Evolutionary conservation across 2,797 vertebrate genomes (phyloP), one percentile per base, ranked within the genome.

Genomic region (Enteromius trimaculatus): DNA sequence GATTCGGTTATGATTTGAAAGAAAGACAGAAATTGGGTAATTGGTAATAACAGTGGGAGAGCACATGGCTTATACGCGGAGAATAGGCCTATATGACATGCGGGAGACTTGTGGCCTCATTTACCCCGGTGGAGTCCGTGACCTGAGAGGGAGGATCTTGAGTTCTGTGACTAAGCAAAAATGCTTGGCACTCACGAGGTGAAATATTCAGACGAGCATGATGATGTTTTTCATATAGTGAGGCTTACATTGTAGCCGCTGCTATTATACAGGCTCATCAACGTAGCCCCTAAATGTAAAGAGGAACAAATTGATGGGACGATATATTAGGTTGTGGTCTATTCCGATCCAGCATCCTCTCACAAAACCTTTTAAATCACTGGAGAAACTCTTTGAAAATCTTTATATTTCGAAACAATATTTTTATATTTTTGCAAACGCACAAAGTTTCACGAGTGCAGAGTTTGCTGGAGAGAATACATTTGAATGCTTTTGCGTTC

Each of bases 1-100:
- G 89, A 91, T 86, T 88, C 74, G 53, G 66, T 89, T 87, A 85
- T 86, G 81, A 83, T 85, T 86, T 84, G 68, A 79, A 81, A 83
- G 42, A 86, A 84, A 51, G 53, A 77, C 68, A 81, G 69, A 87
- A 77, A 82, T 51, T 76, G 66, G 82, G 79, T 77, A 86, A 87
- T 83, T 83, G 77, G 83, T 89, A 85, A 83, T 85, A 77, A 85
- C 86, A 85, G 82, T 88, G 82, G 77, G 58, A 75, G 82, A 69
- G 21, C 89, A 88, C 85, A 58, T 88, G 88, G 87, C 64, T 79
- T 68, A 42, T 49, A 68, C 39, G 77, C 71, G 60, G 44, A 77
- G 80, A 77, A 39, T 79, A 39, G 7, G 42, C 77, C 77, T 60
- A 66, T 70, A 81, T 79, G 81, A 88, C 68, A 84, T 69, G 74